These are phyloP conservation scores for Agapornis roseicollis DNA, from an alignment of 2,113 vertebrate species.

Conservation along the genomic window DNA sequence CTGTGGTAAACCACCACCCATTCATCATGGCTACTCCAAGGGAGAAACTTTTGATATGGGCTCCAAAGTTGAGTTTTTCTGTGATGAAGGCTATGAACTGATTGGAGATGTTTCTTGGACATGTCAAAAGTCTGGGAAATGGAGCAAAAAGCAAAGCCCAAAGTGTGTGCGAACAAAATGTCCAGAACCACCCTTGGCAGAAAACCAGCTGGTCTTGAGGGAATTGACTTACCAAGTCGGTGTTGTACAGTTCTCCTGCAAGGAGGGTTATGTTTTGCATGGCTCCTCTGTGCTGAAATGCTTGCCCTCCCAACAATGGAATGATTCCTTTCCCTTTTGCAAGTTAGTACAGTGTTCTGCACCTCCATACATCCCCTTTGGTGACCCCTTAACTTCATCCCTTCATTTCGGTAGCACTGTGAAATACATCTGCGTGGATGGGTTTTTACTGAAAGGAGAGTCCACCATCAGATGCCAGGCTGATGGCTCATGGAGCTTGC, in stretches of 20 bases:
- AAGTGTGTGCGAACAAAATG: conserved; percentile 89
- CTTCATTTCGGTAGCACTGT: conserved; percentile 82
- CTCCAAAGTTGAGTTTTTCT: conserved; percentile 87
- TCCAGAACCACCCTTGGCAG: conserved; percentile 87
- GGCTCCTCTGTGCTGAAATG: conserved; percentile 87
- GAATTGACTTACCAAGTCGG: conserved; percentile 80
- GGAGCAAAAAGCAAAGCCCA: conserved; percentile 83
- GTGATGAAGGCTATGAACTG: conserved; percentile 92
- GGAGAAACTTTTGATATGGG: conserved; percentile 88
- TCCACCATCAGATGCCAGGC: conserved; percentile 80
- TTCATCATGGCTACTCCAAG: conserved; percentile 81
- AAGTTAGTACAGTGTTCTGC: conserved; percentile 83
- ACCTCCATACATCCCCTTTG: conserved; percentile 87
- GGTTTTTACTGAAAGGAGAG: conserved; percentile 84
- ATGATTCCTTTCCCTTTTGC: conserved; percentile 91
- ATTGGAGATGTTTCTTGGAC: conserved; percentile 86
- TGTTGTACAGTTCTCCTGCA: conserved; percentile 87
- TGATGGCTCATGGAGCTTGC: conserved; percentile 85
- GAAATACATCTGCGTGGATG: conserved; percentile 88
- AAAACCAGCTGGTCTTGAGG: conserved; percentile 89
- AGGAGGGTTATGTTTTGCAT: conserved; percentile 85
- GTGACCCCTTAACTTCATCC: conserved; percentile 72
- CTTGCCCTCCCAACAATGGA: conserved; percentile 87
- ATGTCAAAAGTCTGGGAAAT: conserved; percentile 89
- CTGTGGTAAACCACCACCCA: conserved; percentile 85